Base-by-base conservation (phyloP, 2,113 vertebrate genomes). In the Notothenia coriiceps region DNA sequence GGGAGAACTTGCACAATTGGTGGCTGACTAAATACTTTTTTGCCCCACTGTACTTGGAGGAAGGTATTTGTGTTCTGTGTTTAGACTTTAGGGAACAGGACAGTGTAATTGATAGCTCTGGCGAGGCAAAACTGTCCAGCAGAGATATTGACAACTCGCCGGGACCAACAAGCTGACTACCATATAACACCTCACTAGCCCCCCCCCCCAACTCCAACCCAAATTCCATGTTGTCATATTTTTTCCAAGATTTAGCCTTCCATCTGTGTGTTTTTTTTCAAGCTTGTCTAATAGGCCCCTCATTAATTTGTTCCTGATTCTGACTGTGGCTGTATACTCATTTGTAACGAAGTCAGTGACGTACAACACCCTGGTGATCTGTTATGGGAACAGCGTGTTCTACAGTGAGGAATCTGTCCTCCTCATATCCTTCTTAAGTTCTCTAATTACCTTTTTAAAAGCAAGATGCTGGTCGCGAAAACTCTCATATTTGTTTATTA, bases 91-190 rank as follows among this genome's bases (percentile, higher is more conserved):
- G 70, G 70, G 73, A 88, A 76, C 56, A 63, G 18, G 63, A 10
- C 29, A 17, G 17, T 85, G 92, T 91, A 93, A 94, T 59, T 82
- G 89, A 93, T 93, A 93, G 78, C 75, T 60, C 57, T 35, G 50
- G 70, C 71, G 70, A 79, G 80, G 84, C 87, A 72, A 84, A 82
- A 88, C 70, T 59, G 57, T 61, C 80, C 57, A 18, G 50, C 56
- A 1, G 15, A 74, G 70, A 75, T 57, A 43, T 74, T 85, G 74
- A 85, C 79, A 64, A 56, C 47, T 56, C 33, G 50, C 50, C 83
- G 44, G 57, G 55, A 65, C 14, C 73, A 81, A 54, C 59, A 46
- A 63, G 70, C 80, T 84, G 83, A 83, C 79, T 43, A 78, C 66
- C 84, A 89, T 78, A 85, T 88, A 82, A 92, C 85, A 80, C 68